Evolutionary conservation across 92 coral and sea anemone genomes (phyloP).

Genomic region (Epizoanthus stellaris): DNA sequence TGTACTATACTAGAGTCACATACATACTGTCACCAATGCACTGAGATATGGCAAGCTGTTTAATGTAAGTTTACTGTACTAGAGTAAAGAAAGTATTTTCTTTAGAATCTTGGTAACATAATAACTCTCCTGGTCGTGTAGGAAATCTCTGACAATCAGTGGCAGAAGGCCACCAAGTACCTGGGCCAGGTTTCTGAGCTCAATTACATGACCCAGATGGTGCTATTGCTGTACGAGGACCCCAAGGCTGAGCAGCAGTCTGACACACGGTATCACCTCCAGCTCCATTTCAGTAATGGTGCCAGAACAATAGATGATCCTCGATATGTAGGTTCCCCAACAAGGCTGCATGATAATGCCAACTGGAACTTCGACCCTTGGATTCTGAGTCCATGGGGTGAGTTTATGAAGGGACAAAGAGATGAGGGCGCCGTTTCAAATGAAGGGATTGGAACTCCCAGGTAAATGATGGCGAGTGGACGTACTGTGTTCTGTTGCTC

Average conservation of each 20-base stretch:
- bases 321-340: conserved; percentile 16
- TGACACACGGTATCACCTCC: conserved; percentile 83
- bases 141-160: conserved; percentile 79
- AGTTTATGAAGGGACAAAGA: conserved; percentile 26
- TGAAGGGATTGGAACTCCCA: not conserved
- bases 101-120: not conserved
- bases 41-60: conserved; percentile 2
- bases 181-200: conserved; percentile 84
- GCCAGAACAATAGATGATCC: conserved; percentile 43
- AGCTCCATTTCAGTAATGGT: conserved; percentile 89
- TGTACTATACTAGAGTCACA: not conserved
- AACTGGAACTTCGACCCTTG: conserved; percentile 19
- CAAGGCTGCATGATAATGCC: not conserved
- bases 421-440: not conserved
- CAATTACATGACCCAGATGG: conserved; percentile 97
- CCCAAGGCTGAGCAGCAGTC: conserved; percentile 86
- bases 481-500: no score
- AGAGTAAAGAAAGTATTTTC: not conserved
- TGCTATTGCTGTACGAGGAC: conserved; percentile 92
- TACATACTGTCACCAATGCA: not conserved
- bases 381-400: conserved; percentile 39
- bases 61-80: not conserved
- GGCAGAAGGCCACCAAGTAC: conserved; percentile 87
- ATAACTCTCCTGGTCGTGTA: conserved; percentile 4
- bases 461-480: not conserved